Evolutionary conservation across 2,888 invertebrate genomes (phyloP).

Genomic region (Cerastis leucographa): DNA sequence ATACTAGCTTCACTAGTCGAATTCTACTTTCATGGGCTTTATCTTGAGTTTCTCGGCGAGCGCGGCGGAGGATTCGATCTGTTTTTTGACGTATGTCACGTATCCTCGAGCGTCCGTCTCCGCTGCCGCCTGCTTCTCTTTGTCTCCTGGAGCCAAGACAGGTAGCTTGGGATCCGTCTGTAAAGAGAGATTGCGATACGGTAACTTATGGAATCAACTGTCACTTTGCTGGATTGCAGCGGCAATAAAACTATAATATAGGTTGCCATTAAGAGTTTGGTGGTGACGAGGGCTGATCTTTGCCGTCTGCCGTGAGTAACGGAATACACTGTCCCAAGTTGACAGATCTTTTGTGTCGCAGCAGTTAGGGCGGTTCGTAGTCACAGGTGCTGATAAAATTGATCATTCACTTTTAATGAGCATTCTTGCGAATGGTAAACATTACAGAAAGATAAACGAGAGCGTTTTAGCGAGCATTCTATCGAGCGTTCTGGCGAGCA

Average conservation of each 20-base stretch:
- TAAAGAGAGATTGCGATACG: constrained; percentile 14
- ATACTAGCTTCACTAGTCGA: not conserved
- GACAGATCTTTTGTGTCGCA: not conserved
- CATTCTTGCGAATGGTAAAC: too few relatives aligned
- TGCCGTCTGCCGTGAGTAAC: not conserved
- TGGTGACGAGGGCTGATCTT: not conserved
- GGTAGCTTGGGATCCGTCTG: constrained; percentile 92
- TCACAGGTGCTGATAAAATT: too few relatives aligned
- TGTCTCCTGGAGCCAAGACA: constrained; percentile 96
- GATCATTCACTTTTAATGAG: too few relatives aligned
- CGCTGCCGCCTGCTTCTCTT: constrained; percentile 93
- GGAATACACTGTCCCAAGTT: not conserved
- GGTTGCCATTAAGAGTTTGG: not conserved
- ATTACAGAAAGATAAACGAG: too few relatives aligned
- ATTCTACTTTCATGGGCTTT: constrained; percentile 80
- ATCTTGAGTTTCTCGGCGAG: constrained; percentile 91
- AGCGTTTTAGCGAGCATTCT: too few relatives aligned
- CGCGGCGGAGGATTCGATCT: constrained; percentile 92
- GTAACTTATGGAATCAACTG: not conserved
- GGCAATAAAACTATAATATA: not conserved
- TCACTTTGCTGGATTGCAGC: not conserved
- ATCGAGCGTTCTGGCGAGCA: too few relatives aligned
- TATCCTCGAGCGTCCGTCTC: constrained; percentile 93
- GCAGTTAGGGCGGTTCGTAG: not conserved
- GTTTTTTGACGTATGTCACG: constrained; percentile 94